Percentiles rank a stretch among this genome's conserved stretches.
Evolutionary conservation across 2,888 invertebrate genomes (phyloP).

Genomic region (Nezara viridula): DNA sequence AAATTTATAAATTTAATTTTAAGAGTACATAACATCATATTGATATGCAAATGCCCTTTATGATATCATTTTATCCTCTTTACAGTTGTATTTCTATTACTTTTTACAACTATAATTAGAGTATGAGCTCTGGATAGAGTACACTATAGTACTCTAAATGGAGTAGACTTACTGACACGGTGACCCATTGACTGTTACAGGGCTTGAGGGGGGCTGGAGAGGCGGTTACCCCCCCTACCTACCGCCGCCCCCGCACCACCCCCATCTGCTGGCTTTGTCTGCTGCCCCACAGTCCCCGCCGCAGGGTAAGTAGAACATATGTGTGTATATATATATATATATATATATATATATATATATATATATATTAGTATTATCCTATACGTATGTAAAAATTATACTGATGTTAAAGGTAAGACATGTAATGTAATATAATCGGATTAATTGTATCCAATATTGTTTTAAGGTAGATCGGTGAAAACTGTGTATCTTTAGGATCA

Average conservation of each 20-base stretch:
- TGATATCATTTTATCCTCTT: too few species aligned
- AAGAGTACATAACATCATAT: too few species aligned
- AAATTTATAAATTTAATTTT: too few species aligned
- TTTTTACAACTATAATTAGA: neutral
- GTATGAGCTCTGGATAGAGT: neutral
- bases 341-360: neutral
- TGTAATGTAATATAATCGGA: too few species aligned
- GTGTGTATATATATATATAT: neutral
- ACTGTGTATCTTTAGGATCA: too few species aligned
- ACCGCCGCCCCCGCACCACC: constrained; percentile 68
- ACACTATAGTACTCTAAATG: neutral
- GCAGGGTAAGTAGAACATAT: constrained; percentile 36
- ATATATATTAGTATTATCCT: too few species aligned
- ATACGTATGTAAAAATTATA: too few species aligned
- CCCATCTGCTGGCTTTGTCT: constrained; percentile 62
- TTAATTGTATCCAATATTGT: too few species aligned
- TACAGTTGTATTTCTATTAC: too few species aligned
- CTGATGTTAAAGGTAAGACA: too few species aligned
- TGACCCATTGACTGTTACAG: constrained; percentile 70
- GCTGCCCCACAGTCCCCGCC: constrained; percentile 60
- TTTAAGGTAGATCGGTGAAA: too few species aligned
- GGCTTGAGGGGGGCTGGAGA: constrained; percentile 72
- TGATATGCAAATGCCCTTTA: too few species aligned
- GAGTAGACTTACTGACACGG: neutral
- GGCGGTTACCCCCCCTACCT: constrained; percentile 69